A percentile compares a stretch with the other conserved stretches of the same genome.
phyloP scores from a whole-genome alignment of 2,113 vertebrate genomes.

The Ceyx cyanopectus region DNA sequence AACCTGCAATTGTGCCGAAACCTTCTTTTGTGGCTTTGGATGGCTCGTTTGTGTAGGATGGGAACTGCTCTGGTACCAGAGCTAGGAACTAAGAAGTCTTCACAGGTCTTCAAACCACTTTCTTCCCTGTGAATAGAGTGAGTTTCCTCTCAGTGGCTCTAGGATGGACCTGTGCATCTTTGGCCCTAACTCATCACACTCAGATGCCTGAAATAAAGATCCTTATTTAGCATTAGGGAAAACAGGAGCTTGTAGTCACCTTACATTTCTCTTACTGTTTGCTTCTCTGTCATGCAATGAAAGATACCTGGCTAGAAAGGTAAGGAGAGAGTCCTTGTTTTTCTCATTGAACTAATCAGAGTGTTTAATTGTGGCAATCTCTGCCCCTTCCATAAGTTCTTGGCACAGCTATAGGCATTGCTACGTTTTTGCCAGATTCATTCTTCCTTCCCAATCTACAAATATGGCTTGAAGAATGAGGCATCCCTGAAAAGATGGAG shows the following conservation, averaged over 20 bases:
- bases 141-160: background rate
- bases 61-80: constrained; percentile 58
- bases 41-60: constrained; percentile 21
- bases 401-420: background rate
- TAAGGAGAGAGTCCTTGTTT: constrained; percentile 22
- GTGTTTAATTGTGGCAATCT: constrained; percentile 37
- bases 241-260: constrained; percentile 4
- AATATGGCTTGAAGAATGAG: background rate
- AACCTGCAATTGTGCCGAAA: background rate
- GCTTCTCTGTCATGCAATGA: background rate
- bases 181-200: constrained; percentile 5
- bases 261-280: constrained; percentile 37
- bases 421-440: background rate
- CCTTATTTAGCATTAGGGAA: constrained; percentile 2
- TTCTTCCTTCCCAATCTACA: constrained; percentile 3
- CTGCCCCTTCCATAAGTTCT: background rate
- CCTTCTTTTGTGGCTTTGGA: constrained; percentile 20
- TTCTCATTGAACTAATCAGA: constrained; percentile 35
- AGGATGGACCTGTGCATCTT: background rate
- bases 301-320: constrained; percentile 50
- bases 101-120: constrained; percentile 71
- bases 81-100: constrained; percentile 59
- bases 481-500: constrained; percentile 31
- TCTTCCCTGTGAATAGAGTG: background rate
- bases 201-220: constrained; percentile 16